Evolutionary conservation across 1,140 invertebrate genomes (phyloP), one percentile per base, ranked within the genome.

Genomic region (Thaumatotibia leucotreta): DNA sequence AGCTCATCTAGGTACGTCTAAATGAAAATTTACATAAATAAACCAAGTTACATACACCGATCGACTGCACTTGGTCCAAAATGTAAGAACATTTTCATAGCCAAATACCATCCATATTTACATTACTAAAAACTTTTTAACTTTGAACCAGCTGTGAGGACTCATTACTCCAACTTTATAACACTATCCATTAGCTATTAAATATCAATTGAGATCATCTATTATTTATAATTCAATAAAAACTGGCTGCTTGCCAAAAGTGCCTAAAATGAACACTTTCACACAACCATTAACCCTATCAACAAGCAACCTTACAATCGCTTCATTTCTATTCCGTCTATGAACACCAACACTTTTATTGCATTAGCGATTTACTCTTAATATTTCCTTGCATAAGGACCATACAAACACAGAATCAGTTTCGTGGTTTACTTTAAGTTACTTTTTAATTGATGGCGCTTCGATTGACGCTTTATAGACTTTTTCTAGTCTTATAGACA

Each of bases 11-110:
- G n/a, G n/a, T n/a, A n/a, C n/a, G n/a, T n/a, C n/a, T n/a, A n/a
- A 17, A 8, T 45, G 1, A 8, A 20, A 2, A 14, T 39, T 45
- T 45, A 8, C 17, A 45, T 4, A 14, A 6, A 45, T 45, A 45
- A 20, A 45, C 14, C 10, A 64, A 22, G n/a, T 63, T 63, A 66
- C 61, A 63, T 33, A 31, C 49, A 76, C 77, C 80, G 78, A 83
- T 79, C 78, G 74, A 77, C 80, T 75, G 74, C 76, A 79, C 73
- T 87, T 87, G 84, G 84, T 87, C 84, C 84, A 79, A 82, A 78
- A 79, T 75, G 52, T 74, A 75, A 68, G 58, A 45, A 65, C 45
- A 45, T 29, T 49, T 9, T 50, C 65, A 66, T 50, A 27, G 9
- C 22, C 10, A 27, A 24, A 35, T 61, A 9, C 11, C 50, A 27